These are phyloP conservation scores for Endotricha flammealis DNA, from an alignment of 2,888 invertebrate species.

Conservation along the genomic window DNA sequence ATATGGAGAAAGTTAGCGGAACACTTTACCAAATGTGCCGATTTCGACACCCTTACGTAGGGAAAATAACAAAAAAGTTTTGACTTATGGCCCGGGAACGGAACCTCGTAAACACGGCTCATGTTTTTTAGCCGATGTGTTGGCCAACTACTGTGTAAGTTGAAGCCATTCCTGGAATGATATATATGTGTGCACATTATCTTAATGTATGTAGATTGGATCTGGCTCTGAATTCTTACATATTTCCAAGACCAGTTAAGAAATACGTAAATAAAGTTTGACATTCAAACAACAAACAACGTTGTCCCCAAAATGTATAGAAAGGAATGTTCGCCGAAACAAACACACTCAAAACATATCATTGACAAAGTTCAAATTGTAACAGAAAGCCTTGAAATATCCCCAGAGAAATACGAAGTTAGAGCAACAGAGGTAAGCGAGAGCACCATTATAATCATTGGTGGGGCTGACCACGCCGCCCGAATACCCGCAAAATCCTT, in stretches of 20 bases:
- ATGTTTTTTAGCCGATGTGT: slow-evolving; percentile 56
- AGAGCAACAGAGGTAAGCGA: not conserved
- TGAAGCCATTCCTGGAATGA: slow-evolving; percentile 42
- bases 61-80: slow-evolving; percentile 63
- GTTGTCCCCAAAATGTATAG: no score
- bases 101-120: slow-evolving; percentile 55
- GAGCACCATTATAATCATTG: slow-evolving; percentile 1
- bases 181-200: slow-evolving; percentile 18
- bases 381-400: no score
- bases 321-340: no score
- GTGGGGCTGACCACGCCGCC: slow-evolving; percentile 1
- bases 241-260: not conserved
- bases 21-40: slow-evolving; percentile 64
- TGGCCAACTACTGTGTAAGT: slow-evolving; percentile 49
- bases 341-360: no score
- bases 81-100: slow-evolving; percentile 41
- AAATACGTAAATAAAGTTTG: no score
- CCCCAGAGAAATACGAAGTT: not conserved
- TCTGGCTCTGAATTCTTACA: no score
- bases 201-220: slow-evolving; percentile 3
- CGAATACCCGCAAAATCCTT: slow-evolving; percentile 2
- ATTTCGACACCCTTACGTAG: slow-evolving; percentile 45
- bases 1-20: slow-evolving; percentile 57
- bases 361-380: no score
- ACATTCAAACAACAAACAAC: no score